Base-by-base conservation (phyloP, 2,888 invertebrate genomes). In the Chromoteleia sp. region DNA sequence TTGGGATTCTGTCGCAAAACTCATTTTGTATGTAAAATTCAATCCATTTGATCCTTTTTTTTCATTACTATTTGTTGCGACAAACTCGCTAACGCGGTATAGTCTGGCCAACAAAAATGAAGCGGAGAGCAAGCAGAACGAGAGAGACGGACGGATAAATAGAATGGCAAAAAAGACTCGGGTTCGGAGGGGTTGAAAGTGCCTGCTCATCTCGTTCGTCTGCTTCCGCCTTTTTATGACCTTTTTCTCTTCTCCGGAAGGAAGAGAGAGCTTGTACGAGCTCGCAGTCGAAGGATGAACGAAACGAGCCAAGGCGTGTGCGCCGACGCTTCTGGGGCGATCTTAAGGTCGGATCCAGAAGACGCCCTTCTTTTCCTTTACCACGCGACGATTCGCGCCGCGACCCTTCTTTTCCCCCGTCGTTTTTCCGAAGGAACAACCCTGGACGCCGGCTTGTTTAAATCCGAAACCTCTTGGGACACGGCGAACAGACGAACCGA, bases 181-280 rank as follows among this genome's bases (percentile, higher is more conserved):
- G 58, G n/a, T 19, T 52, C 68, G 30, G 52, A 67, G 63, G 68
- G 80, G 70, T 74, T 58, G 82, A 78, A 73, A 85, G 81, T 82
- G 84, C 76, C 84, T 83, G 85, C 84, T 86, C 87, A 77, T 85
- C 86, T 52, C 81, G 61, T 75, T 82, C 82, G 76, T 81, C 75
- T 84, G 84, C 83, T 81, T 75, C 78, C 75, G 67, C 71, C 58
- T 83, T 76, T 81, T 83, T 76, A 78, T 39, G 67, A 76, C 81
- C 56, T 82, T 81, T 83, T 79, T 58, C 71, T 63, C 30, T 73
- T 67, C 41, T 17, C 45, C 48, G 75, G 75, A 81, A 81, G 81
- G 71, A 81, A 78, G 63, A 67, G 50, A 43, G 75, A 54, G 68
- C 75, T 75, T 70, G 67, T 59, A 61, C 52, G 29, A 45, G 21